Evolutionary conservation across 2,113 vertebrate genomes (phyloP), one percentile per base, ranked within the genome.

Genomic region (Heterotilapia buettikoferi): DNA sequence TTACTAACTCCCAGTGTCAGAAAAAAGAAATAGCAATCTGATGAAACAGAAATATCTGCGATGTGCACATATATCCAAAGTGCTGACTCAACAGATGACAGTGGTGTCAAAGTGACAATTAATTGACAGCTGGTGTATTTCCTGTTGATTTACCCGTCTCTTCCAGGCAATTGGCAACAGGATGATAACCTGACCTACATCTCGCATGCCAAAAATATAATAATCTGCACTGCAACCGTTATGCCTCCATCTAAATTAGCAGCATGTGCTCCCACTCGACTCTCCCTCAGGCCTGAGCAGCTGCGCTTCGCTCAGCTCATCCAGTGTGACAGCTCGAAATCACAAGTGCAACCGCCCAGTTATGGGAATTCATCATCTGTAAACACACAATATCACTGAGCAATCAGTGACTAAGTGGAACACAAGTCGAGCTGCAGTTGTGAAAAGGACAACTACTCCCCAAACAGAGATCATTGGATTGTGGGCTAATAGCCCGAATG

Each of bases 81-180:
- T 54, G 90, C 85, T 83, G 80, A 80, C 26, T 86, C 73, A 47
- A 12, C 33, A 24, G 14, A 40, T 19, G 33, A 43, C 10, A 18
- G 29, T 14, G 5, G 83, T 71, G 66, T 89, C 38, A 86, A 59
- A 66, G 79, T 87, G 83, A 88, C 86, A 82, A 47, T 80, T 56
- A 84, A 90, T 80, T 89, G 91, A 92, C 71, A 89, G 84, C 90
- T 90, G 94, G 91, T 88, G 93, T 84, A 87, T 96, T 96, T 95
- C 93, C 95, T 94, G 97, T 96, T 95, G 96, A 97, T 97, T 97
- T 96, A 96, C 93, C 95, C 93, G 85, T 92, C 91, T 96, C 96
- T 96, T 95, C 93, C 91, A 90, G 84, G 82, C 92, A 93, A 90
- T 96, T 95, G 94, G 95, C 93, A 93, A 88, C 63, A 54, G 89